Conservation (phyloP, 2,888 invertebrate species). For the Dione juno region DNA sequence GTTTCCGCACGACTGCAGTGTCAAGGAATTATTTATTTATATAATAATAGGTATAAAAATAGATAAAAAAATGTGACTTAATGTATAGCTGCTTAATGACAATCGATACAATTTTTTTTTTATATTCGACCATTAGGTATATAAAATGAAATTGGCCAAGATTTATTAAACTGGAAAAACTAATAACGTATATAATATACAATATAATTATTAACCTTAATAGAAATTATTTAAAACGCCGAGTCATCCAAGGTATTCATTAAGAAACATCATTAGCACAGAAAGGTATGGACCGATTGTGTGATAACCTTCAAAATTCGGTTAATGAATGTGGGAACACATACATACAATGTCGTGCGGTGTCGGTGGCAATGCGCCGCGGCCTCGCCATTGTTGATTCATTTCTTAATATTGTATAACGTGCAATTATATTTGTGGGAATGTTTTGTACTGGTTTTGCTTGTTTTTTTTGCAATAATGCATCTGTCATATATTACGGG, state of each 20-base stretch:
- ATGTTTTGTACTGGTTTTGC: constrained; percentile 13
- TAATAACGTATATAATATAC: neutral
- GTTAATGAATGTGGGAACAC: constrained; percentile 66
- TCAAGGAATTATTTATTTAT: constrained; percentile 1
- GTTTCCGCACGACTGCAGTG: constrained; percentile 6
- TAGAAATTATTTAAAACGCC: constrained; percentile 7
- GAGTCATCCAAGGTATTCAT: constrained; percentile 5
- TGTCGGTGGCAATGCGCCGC: constrained; percentile 27
- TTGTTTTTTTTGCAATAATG: neutral
- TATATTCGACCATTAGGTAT: too few relatives aligned
- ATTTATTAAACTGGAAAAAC: neutral
- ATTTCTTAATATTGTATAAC: constrained; percentile 39
- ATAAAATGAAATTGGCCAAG: neutral
- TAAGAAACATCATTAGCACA: constrained; percentile 33
- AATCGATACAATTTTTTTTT: too few relatives aligned
- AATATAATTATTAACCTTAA: neutral
- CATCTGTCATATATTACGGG: too few relatives aligned
- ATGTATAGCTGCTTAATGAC: too few relatives aligned
- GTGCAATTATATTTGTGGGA: constrained; percentile 32
- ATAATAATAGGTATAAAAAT: neutral
- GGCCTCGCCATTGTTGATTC: constrained; percentile 41
- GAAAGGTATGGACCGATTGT: constrained; percentile 37
- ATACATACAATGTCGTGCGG: constrained; percentile 29
- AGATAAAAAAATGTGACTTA: neutral
- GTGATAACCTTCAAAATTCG: constrained; percentile 57